These are phyloP conservation scores for Actinernus sp. DNA, from an alignment of 92 coral and sea anemone species.

Conservation along the genomic window DNA sequence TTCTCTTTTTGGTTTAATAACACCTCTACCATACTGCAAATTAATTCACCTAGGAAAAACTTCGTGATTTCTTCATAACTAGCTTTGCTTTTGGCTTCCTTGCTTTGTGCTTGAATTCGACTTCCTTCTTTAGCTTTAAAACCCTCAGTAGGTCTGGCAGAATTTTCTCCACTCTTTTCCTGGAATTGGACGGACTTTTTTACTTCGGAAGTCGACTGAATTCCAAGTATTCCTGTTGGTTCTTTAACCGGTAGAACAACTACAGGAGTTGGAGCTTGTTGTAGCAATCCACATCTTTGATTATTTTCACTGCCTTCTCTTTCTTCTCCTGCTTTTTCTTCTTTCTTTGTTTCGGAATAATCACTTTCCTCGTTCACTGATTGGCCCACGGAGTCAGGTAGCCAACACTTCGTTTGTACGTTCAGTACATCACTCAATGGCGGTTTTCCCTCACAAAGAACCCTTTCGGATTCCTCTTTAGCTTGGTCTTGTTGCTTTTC, in stretches of 20 bases:
- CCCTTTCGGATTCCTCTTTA: neutral
- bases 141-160: neutral
- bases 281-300: neutral
- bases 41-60: neutral
- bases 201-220: slow-evolving; percentile 6
- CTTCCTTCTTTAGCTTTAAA: neutral
- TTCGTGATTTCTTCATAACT: neutral
- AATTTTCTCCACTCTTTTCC: neutral
- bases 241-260: neutral
- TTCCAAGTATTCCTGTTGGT: neutral
- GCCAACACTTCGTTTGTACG: neutral
- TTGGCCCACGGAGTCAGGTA: neutral
- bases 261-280: neutral
- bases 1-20: neutral
- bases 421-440: slow-evolving; percentile 11
- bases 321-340: slow-evolving; percentile 3
- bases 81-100: no score
- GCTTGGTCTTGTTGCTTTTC: neutral
- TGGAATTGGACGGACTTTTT: neutral
- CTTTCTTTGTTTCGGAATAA: neutral
- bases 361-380: slow-evolving; percentile 2
- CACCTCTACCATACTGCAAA: neutral
- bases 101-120: neutral
- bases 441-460: neutral
- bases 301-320: slow-evolving; percentile 1